These are phyloP conservation scores for Mus caroli DNA, from an alignment of 2,797 vertebrate genomes.

Conservation along the genomic window DNA sequence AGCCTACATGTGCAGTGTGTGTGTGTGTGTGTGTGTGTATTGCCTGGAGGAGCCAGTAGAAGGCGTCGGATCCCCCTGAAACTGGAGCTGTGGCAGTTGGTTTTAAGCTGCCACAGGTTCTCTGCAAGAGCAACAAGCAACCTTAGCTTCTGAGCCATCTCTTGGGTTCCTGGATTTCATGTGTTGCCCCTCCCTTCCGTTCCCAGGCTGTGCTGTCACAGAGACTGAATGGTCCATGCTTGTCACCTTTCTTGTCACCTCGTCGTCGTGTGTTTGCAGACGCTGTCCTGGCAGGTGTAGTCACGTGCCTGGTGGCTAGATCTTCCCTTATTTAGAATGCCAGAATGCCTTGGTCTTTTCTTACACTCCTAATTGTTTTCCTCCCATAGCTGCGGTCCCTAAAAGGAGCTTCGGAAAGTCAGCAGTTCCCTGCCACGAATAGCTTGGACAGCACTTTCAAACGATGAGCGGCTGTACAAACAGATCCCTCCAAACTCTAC, in stretches of 20 bases:
- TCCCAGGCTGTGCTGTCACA: too few species aligned
- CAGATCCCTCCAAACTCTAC: neutral
- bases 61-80: neutral
- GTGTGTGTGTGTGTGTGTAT: too few species aligned
- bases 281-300: neutral
- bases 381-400: neutral
- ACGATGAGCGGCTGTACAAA: too few species aligned
- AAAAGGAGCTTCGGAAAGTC: neutral
- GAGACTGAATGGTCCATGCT: too few species aligned
- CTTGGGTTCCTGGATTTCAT: neutral
- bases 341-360: neutral
- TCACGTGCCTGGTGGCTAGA: neutral
- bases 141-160: neutral
- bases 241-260: neutral
- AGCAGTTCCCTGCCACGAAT: neutral
- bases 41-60: neutral
- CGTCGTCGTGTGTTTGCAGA: neutral
- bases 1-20: too few species aligned
- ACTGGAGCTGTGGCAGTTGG: neutral
- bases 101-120: neutral
- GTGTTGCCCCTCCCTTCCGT: too few species aligned
- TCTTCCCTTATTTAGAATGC: neutral
- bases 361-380: neutral
- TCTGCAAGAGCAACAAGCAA: neutral
- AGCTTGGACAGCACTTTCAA: neutral